Percentiles rank a stretch among this genome's conserved stretches.
Evolutionary conservation across 2,888 invertebrate genomes (phyloP).

Genomic region (Creontiades dilutus): DNA sequence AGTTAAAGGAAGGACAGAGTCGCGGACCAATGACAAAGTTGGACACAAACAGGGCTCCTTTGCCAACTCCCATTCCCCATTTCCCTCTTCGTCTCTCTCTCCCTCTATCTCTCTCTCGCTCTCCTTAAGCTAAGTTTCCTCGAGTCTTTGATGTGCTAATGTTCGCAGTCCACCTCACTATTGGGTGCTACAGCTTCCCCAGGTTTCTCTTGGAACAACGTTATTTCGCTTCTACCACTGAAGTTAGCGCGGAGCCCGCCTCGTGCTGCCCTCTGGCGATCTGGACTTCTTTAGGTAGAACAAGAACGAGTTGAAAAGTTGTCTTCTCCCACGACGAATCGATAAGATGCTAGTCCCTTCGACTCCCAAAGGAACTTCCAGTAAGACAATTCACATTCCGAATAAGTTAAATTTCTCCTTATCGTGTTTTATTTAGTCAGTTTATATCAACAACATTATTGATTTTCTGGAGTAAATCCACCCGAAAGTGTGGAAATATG

Average conservation of each 20-base stretch:
- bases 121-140: constrained; percentile 40
- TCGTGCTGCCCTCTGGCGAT: constrained; percentile 5
- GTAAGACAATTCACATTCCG: no score
- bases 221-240: background rate
- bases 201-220: constrained; percentile 26
- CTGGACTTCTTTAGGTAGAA: background rate
- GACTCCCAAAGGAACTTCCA: no score
- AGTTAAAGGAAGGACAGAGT: constrained; percentile 47
- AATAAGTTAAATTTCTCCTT: no score
- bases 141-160: constrained; percentile 51
- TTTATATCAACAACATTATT: no score
- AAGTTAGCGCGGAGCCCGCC: constrained; percentile 7
- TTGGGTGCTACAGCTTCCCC: constrained; percentile 10
- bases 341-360: background rate
- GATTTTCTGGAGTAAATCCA: no score
- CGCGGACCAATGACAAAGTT: constrained; percentile 54
- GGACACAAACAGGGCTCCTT: constrained; percentile 55
- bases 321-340: background rate
- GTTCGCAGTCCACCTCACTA: constrained; percentile 45
- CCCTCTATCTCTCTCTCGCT: no score
- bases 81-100: background rate
- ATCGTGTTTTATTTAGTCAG: no score
- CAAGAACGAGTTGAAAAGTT: background rate
- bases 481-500: no score
- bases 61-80: background rate